Percentiles rank a stretch among this genome's conserved stretches.
These are phyloP conservation scores for Felis chaus DNA, from an alignment of 2,113 vertebrate species.

Conservation along the genomic window DNA sequence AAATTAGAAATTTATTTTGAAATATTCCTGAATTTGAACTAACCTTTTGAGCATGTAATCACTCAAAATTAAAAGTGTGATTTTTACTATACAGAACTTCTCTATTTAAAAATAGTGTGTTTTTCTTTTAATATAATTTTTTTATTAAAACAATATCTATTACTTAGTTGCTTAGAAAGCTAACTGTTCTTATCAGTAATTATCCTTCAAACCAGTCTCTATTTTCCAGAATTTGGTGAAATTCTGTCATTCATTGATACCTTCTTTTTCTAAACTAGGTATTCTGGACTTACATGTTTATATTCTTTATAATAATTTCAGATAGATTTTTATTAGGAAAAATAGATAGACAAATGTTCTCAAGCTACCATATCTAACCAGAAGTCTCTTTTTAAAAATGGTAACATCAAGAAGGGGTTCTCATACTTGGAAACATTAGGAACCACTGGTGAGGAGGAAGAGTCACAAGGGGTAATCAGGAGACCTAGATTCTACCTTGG, in stretches of 20 bases:
- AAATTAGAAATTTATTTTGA: not conserved
- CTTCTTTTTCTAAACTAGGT: not conserved
- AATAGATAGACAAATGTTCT: not conserved
- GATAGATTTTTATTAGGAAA: not conserved
- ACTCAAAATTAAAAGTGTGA: not conserved
- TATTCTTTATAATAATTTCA: not conserved
- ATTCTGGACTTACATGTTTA: not conserved
- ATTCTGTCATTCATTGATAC: not conserved
- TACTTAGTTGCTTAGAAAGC: not conserved
- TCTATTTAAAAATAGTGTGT: not conserved
- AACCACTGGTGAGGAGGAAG: not conserved
- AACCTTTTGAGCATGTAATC: not conserved
- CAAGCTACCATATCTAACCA: not conserved
- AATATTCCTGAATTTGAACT: not conserved
- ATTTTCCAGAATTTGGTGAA: not conserved
- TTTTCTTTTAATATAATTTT: slow-evolving; percentile 28
- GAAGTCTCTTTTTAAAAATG: not conserved
- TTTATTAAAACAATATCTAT: not conserved
- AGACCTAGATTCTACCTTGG: not conserved
- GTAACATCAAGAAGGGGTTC: not conserved
- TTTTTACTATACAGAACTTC: not conserved
- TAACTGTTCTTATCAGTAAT: not conserved
- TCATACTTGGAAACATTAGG: not conserved
- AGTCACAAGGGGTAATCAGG: not conserved
- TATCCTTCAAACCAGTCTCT: not conserved